phyloP scores from a whole-genome alignment of 2,888 invertebrate species.

The Argyra leucocephala region DNA sequence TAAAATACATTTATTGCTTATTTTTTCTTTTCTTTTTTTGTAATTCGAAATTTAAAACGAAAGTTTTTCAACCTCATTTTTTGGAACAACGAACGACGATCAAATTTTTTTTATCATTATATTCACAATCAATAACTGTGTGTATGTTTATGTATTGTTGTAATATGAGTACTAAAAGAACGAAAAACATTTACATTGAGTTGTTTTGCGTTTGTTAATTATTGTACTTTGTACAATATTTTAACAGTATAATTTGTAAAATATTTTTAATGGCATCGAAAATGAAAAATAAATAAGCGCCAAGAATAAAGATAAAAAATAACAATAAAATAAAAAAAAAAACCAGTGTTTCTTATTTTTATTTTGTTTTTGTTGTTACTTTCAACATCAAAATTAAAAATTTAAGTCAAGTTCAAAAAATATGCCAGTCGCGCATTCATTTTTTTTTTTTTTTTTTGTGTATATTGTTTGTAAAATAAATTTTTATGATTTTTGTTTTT shows the following conservation, averaged over 20 bases:
- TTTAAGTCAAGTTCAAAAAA: slow-evolving; percentile 6
- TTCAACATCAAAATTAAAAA: not conserved
- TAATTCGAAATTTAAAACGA: not conserved
- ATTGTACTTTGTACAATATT: too few relatives aligned
- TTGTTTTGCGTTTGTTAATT: not conserved
- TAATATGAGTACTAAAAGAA: not conserved
- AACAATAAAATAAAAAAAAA: not conserved
- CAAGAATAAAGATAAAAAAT: too few relatives aligned
- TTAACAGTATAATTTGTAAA: too few relatives aligned
- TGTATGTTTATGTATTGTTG: not conserved
- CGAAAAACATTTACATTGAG: not conserved
- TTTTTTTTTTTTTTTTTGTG: not conserved
- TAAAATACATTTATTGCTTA: too few relatives aligned
- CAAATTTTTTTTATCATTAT: not conserved
- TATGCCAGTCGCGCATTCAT: not conserved
- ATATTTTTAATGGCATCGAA: too few relatives aligned
- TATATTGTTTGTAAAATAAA: not conserved
- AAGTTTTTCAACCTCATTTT: slow-evolving; percentile 6
- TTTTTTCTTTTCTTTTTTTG: not conserved
- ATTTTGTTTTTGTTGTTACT: not conserved
- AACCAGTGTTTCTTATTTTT: not conserved
- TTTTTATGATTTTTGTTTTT: too few relatives aligned
- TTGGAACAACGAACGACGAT: not conserved
- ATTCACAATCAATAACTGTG: too few relatives aligned
- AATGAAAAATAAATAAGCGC: too few relatives aligned